Conservation (phyloP, 2,888 invertebrate species). For the Philereme transversata region DNA sequence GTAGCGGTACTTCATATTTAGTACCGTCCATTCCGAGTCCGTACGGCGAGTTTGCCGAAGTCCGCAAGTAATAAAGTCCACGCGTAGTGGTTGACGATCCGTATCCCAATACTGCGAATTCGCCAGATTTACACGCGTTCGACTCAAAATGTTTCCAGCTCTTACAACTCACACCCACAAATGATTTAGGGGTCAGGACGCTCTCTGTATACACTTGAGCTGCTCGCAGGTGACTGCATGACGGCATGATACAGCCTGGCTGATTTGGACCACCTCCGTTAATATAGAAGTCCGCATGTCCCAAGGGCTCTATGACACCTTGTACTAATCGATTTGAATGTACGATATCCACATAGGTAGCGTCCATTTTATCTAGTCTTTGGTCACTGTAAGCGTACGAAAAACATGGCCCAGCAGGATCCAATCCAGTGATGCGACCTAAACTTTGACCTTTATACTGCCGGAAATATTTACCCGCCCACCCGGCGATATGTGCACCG, state of each 20-base stretch:
- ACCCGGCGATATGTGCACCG: conserved; percentile 84
- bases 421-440: conserved; percentile 77
- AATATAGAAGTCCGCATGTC: conserved; percentile 90
- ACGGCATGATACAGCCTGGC: conserved; percentile 86
- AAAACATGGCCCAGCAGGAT: conserved; percentile 80
- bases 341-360: conserved; percentile 73
- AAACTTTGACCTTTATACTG: conserved; percentile 64
- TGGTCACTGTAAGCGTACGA: conserved; percentile 71
- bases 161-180: conserved; percentile 66
- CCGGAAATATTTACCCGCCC: conserved; percentile 75
- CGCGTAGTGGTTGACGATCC: conserved; percentile 71
- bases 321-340: conserved; percentile 77
- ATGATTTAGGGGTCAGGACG: conserved; percentile 66
- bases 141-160: conserved; percentile 71
- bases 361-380: conserved; percentile 72
- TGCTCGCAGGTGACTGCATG: conserved; percentile 77
- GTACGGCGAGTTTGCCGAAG: conserved; percentile 63
- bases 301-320: conserved; percentile 82
- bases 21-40: conserved; percentile 74
- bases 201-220: conserved; percentile 74
- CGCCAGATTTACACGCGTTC: conserved; percentile 62
- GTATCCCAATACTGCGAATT: conserved; percentile 71
- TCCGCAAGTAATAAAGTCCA: conserved; percentile 75
- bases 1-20: conserved; percentile 45
- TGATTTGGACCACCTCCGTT: conserved; percentile 88